These are phyloP conservation scores for Drosophila vallismaia DNA, from an alignment of 2,888 invertebrate species.

Conservation along the genomic window DNA sequence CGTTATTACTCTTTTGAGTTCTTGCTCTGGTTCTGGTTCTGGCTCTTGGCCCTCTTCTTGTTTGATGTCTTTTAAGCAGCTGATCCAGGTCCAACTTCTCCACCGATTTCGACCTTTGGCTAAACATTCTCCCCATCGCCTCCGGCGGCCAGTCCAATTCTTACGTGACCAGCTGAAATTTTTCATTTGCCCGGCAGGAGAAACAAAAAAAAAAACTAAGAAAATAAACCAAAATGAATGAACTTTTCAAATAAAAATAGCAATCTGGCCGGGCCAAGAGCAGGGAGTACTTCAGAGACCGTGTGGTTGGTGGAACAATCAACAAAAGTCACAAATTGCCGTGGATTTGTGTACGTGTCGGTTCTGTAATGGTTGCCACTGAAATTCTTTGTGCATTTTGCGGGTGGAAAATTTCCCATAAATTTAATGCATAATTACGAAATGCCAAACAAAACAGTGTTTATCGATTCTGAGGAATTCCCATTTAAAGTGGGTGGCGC, in stretches of 20 bases:
- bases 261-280: conserved; percentile 50
- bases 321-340: conserved; percentile 50
- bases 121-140: conserved; percentile 10
- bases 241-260: conserved; percentile 72
- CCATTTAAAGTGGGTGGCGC: too few species aligned
- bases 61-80: conserved; percentile 61
- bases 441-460: conserved; percentile 26
- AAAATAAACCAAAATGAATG: conserved; percentile 66
- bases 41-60: conserved; percentile 30
- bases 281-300: conserved; percentile 10
- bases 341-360: conserved; percentile 53
- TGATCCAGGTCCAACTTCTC: conserved; percentile 29
- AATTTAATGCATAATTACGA: conserved; percentile 46
- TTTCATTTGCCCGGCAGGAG: conserved; percentile 56
- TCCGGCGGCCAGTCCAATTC: conserved; percentile 33
- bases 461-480: conserved; percentile 29
- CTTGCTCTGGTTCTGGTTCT: conserved; percentile 37
- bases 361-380: conserved; percentile 36
- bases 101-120: not conserved
- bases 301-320: conserved; percentile 15
- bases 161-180: conserved; percentile 69
- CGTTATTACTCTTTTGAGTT: conserved; percentile 56
- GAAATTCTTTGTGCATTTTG: conserved; percentile 44
- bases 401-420: conserved; percentile 39
- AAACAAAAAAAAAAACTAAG: conserved; percentile 42